phyloP scores from a whole-genome alignment of 2,888 invertebrate genomes.

The Eristalis intricaria region DNA sequence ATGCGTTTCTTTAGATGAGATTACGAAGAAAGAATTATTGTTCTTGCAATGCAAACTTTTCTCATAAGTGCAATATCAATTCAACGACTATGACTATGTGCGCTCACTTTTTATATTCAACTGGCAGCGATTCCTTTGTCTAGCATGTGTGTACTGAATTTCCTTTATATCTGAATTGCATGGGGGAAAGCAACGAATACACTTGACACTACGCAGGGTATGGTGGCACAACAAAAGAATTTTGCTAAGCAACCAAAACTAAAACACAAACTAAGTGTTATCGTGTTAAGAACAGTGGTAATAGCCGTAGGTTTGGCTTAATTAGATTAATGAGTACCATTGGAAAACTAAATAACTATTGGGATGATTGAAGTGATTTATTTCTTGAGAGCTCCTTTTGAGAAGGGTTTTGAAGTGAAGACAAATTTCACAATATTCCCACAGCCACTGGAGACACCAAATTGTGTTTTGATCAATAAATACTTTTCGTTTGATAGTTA shows the following conservation, averaged over 20 bases:
- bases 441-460: not conserved
- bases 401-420: not conserved
- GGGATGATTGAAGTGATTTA: conserved; percentile 5
- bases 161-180: conserved; percentile 11
- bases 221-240: conserved; percentile 48
- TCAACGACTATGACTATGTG: not conserved
- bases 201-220: not conserved
- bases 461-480: conserved; percentile 12
- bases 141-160: not conserved
- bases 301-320: conserved; percentile 27
- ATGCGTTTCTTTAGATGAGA: not conserved
- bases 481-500: conserved; percentile 23
- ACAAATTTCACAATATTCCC: not conserved
- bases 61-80: not conserved
- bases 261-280: conserved; percentile 25
- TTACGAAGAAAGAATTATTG: not conserved
- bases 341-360: conserved; percentile 8
- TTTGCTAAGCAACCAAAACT: conserved; percentile 64
- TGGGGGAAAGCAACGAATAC: not conserved
- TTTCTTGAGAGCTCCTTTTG: not conserved
- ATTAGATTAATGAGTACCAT: conserved; percentile 56
- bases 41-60: not conserved
- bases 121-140: conserved; percentile 23
- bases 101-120: not conserved
- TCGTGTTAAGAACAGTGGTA: conserved; percentile 28